A percentile compares a stretch with the other conserved stretches of the same genome.
Conservation (phyloP, 2,113 vertebrate species). For the Phrynocephalus versicolor region DNA sequence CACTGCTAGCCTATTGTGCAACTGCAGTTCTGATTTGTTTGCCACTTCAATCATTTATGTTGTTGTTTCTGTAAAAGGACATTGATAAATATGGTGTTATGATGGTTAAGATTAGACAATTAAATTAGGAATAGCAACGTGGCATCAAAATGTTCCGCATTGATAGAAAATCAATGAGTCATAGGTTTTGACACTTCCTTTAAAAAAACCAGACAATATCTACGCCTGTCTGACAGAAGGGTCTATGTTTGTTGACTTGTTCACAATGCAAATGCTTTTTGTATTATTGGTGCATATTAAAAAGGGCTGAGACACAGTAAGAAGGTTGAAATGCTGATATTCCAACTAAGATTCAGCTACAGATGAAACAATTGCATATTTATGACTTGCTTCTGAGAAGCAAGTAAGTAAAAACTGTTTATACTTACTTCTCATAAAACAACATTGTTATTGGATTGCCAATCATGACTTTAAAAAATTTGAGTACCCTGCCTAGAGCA, state of each 20-base stretch:
- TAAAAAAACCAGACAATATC: neutral
- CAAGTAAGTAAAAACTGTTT: neutral
- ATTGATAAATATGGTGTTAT: conserved; percentile 7
- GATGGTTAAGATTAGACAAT: conserved; percentile 27
- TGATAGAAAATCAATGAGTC: conserved; percentile 12
- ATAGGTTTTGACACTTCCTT: neutral
- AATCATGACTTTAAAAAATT: too few species aligned
- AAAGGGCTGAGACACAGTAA: neutral
- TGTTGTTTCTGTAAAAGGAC: neutral
- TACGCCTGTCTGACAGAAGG: neutral
- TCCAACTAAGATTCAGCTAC: neutral
- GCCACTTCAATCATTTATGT: neutral
- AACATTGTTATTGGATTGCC: too few species aligned
- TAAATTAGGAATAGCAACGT: conserved; percentile 2
- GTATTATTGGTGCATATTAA: neutral
- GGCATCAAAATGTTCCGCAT: neutral
- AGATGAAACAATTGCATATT: neutral
- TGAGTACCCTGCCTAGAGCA: too few species aligned
- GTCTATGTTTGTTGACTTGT: neutral
- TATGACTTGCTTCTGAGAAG: neutral
- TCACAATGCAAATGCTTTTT: neutral
- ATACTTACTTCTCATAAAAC: neutral
- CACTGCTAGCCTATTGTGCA: neutral
- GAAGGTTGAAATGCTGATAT: neutral
- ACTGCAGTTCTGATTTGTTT: conserved; percentile 7